Conservation (phyloP, 2,888 invertebrate species). For the Heliconius aoede region DNA sequence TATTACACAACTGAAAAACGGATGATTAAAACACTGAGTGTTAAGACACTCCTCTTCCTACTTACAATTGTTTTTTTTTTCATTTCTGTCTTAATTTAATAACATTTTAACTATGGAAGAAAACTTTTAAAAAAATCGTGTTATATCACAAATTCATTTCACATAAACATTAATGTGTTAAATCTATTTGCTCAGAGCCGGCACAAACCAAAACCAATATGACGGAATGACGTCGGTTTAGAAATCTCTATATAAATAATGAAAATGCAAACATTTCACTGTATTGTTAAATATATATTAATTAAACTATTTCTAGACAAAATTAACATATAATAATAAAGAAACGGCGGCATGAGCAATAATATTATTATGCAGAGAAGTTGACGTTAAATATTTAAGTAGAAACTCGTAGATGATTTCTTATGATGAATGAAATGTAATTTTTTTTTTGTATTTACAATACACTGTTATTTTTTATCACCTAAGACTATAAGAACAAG, state of each 20-base stretch:
- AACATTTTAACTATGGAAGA: no score
- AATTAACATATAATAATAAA: slow-evolving; percentile 19
- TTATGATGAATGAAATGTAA: neutral
- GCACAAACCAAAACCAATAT: slow-evolving; percentile 17
- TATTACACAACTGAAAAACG: no score
- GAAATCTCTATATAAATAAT: slow-evolving; percentile 42
- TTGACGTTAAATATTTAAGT: neutral
- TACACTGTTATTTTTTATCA: neutral
- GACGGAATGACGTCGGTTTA: slow-evolving; percentile 33
- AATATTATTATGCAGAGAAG: neutral
- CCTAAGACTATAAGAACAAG: no score
- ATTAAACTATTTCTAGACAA: neutral
- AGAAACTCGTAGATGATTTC: slow-evolving; percentile 4
- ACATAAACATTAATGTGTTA: slow-evolving; percentile 8
- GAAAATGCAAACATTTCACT: slow-evolving; percentile 32
- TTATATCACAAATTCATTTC: slow-evolving; percentile 2
- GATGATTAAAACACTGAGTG: no score
- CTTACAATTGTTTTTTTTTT: no score
- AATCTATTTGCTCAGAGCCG: slow-evolving; percentile 1
- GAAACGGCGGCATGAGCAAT: slow-evolving; percentile 1
- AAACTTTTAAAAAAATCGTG: neutral
- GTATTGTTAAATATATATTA: slow-evolving; percentile 29
- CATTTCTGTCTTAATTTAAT: no score
- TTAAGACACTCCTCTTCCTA: no score
- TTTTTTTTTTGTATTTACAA: neutral